phyloP scores from a whole-genome alignment of 2,888 invertebrate species.

The Agrotis clavis region DNA sequence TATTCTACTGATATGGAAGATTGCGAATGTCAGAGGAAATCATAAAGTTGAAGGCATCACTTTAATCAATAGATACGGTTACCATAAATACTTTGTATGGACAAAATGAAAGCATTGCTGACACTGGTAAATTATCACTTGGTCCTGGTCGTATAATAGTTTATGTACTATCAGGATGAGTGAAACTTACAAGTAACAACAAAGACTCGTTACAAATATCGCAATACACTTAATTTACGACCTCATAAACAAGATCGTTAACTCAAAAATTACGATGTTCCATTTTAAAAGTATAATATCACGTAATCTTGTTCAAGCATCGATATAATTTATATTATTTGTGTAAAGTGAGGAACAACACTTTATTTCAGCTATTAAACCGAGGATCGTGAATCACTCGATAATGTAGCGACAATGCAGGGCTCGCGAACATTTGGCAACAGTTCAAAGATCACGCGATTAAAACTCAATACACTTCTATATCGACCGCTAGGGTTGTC shows the following conservation, averaged over 20 bases:
- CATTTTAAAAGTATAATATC: constrained; percentile 68
- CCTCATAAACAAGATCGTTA: constrained; percentile 73
- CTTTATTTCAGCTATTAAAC: constrained; percentile 60
- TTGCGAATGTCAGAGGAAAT: constrained; percentile 42
- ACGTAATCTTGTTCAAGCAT: constrained; percentile 60
- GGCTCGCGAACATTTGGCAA: constrained; percentile 81
- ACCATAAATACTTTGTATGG: constrained; percentile 8
- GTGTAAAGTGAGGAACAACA: constrained; percentile 53
- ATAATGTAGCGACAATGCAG: constrained; percentile 66
- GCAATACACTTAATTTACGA: constrained; percentile 73
- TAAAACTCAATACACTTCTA: constrained; percentile 85
- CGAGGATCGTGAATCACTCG: constrained; percentile 68
- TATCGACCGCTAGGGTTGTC: constrained; percentile 81
- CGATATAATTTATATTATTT: constrained; percentile 59
- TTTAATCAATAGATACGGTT: constrained; percentile 1
- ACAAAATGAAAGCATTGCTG: not conserved
- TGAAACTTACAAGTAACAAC: constrained; percentile 42
- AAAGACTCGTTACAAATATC: constrained; percentile 57
- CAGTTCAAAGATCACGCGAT: constrained; percentile 87
- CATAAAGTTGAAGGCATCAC: constrained; percentile 25
- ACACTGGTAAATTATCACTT: constrained; percentile 9
- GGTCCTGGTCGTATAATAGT: not conserved
- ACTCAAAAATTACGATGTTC: constrained; percentile 72
- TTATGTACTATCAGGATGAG: constrained; percentile 46
- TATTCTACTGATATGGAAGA: constrained; percentile 27